Base-by-base conservation (phyloP, 1,140 invertebrate genomes). In the Drosophila eugracilis region DNA sequence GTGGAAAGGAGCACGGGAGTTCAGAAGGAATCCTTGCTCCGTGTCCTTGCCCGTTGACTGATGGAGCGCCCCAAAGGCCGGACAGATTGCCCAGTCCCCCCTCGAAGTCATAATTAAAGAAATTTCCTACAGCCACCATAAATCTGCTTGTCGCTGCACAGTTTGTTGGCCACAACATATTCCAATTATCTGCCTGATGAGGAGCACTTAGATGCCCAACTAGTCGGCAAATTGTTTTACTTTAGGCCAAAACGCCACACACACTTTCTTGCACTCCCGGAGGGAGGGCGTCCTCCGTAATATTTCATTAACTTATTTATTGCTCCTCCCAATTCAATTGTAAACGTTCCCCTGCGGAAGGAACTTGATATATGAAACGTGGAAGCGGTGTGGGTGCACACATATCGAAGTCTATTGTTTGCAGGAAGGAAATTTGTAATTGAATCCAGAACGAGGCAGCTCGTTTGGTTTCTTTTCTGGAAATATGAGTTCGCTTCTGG, bases 251-350 rank as follows among this genome's bases (percentile, higher is more conserved):
- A 42, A 62, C 17, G 24, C 24, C 1, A 14, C 36, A 14, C 12
- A 17, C 15, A 9, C 26, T 4, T 9, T 15, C 21, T 5, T 24
- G 28, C 4, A 24, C 34, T 52, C 63, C 62, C 58, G 14, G 17
- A 39, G 59, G 44, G 26, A 67, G 21, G 19, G 5, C 10, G 12
- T 21, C 21, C 9, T 26, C 15, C 37, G 41, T 12, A 39, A 42
- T 42, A 52, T 48, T 39, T 55, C 41, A 63, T 74, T 73, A 66
- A 48, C 47, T 42, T 58, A 58, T 74, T 78, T 78, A 73, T 73
- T 73, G 47, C 52, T 30, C 32, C 21, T 26, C 58, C 53, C 58
- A 66, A 58, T 48, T 73, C 47, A 66, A 78, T 78, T 39, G 45
- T 5, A 19, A 24, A 24, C 36, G 26, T 24, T 66, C 2, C 37